These are phyloP conservation scores for Adoxophyes honmai DNA, from an alignment of 1,140 invertebrate species.

Conservation along the genomic window DNA sequence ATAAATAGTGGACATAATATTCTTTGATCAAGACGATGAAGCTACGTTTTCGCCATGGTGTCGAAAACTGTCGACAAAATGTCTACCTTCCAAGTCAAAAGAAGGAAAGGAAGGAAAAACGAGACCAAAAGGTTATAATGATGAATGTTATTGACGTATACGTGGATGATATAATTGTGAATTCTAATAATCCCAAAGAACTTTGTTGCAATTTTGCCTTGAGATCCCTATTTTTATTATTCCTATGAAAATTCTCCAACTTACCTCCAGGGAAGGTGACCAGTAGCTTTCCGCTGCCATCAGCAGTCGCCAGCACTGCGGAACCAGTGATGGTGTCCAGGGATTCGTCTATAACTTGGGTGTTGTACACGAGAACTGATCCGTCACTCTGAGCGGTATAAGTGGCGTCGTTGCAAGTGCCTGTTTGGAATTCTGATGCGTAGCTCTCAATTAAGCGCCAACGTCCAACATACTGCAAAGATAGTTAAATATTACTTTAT, in stretches of 20 bases:
- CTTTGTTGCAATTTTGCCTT: no score
- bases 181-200: no score
- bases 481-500: not conserved
- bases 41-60: not conserved
- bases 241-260: not conserved
- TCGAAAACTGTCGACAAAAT: no score
- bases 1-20: no score
- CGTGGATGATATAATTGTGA: no score
- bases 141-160: no score
- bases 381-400: constrained; percentile 30
- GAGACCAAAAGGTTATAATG: no score
- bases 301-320: constrained; percentile 30
- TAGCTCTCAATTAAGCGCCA: constrained; percentile 55
- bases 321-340: constrained; percentile 37
- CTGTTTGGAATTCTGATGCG: constrained; percentile 42
- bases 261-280: constrained; percentile 49
- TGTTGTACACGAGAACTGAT: constrained; percentile 39
- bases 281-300: constrained; percentile 41
- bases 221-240: no score
- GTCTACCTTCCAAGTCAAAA: no score
- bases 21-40: not conserved
- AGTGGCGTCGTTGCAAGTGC: constrained; percentile 42
- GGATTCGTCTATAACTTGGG: constrained; percentile 40
- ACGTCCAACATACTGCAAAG: constrained; percentile 40
- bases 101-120: no score